phyloP scores from a whole-genome alignment of 2,113 vertebrate genomes.

The Phyllostomus discolor region DNA sequence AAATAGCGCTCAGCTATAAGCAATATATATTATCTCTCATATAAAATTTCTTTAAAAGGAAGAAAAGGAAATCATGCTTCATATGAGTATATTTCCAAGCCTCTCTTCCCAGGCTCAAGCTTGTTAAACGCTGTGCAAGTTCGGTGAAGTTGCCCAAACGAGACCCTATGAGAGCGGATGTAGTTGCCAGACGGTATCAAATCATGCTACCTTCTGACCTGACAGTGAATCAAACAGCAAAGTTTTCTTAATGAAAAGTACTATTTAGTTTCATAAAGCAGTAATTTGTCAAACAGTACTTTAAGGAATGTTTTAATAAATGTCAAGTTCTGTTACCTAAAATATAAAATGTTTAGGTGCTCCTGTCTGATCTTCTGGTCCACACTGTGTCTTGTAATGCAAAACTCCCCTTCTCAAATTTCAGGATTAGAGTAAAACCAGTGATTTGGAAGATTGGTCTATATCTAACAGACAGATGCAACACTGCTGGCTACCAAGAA shows the following conservation, averaged over 20 bases:
- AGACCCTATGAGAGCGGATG: not conserved
- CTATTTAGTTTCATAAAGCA: not conserved
- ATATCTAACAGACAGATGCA: not conserved
- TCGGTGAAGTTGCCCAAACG: not conserved
- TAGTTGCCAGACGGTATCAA: not conserved
- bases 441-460: not conserved
- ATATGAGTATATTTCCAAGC: not conserved
- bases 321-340: not conserved
- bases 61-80: not conserved
- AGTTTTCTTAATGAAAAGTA: not conserved
- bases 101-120: not conserved
- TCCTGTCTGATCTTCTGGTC: not conserved
- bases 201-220: not conserved
- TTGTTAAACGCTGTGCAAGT: not conserved
- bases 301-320: not conserved
- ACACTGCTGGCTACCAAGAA: not conserved
- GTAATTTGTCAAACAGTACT: not conserved
- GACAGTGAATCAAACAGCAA: not conserved
- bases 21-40: not conserved
- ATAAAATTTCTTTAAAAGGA: not conserved
- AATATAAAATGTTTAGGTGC: not conserved
- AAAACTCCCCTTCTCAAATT: not conserved
- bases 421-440: not conserved
- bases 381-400: not conserved
- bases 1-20: not conserved